Conservation (phyloP, 2,113 vertebrate genomes). For the Gopherus flavomarginatus region DNA sequence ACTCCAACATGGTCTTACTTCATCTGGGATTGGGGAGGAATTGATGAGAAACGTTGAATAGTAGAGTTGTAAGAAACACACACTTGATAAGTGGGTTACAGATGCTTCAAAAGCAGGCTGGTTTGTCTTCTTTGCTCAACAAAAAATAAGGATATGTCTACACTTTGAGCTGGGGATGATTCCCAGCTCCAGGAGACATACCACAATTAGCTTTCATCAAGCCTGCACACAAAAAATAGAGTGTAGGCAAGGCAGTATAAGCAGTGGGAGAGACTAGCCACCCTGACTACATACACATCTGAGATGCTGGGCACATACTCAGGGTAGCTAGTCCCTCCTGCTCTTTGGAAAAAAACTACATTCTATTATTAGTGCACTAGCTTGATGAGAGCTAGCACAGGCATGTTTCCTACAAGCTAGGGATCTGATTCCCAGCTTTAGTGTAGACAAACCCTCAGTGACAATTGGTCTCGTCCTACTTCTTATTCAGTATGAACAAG, state of each 20-base stretch:
- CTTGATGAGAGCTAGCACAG: background rate
- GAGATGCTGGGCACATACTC: background rate
- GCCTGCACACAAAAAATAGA: no score
- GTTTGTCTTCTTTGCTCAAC: background rate
- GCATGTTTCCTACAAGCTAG: background rate
- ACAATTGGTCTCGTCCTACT: background rate
- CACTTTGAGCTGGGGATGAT: background rate
- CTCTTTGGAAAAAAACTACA: background rate
- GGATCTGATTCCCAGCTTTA: background rate
- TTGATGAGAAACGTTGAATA: background rate
- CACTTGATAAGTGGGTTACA: background rate
- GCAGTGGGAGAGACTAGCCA: background rate
- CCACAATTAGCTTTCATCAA: no score
- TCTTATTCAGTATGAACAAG: no score
- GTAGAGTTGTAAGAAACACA: background rate
- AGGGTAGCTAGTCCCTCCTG: background rate
- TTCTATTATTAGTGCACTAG: background rate
- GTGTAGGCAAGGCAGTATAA: no score
- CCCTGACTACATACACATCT: background rate
- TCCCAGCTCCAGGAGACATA: no score
- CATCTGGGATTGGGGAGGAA: no score
- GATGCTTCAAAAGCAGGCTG: background rate
- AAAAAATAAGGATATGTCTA: background rate
- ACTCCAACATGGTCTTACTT: background rate
- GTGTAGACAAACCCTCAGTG: background rate